Evolutionary conservation across 2,888 invertebrate genomes (phyloP).

Genomic region (Incurvaria masculella): DNA sequence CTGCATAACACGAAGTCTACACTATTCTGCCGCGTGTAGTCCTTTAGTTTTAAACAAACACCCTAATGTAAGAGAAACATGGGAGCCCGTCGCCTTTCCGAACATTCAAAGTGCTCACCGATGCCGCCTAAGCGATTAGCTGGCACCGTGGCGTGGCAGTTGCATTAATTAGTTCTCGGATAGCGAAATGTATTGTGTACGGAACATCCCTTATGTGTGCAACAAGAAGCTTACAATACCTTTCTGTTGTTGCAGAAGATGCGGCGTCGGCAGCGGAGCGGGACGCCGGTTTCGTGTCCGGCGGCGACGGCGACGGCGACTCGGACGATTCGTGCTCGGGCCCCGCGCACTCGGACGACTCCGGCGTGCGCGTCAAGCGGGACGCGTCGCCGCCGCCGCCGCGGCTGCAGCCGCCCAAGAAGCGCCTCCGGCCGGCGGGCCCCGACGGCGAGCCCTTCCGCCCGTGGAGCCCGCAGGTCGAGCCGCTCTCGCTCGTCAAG

Average conservation of each 20-base stretch:
- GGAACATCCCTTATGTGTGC: too few species aligned
- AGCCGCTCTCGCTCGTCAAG: constrained; percentile 62
- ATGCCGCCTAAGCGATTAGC: too few species aligned
- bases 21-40: too few species aligned
- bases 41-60: too few species aligned
- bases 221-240: too few species aligned
- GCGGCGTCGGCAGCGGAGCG: constrained; percentile 44
- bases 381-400: constrained; percentile 38
- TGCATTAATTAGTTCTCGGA: too few species aligned
- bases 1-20: too few species aligned
- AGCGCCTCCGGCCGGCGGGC: constrained; percentile 60
- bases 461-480: constrained; percentile 53
- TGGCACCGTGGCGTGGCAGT: too few species aligned
- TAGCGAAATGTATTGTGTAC: too few species aligned
- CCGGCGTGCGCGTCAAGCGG: constrained; percentile 54
- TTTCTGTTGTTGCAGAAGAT: constrained; percentile 46
- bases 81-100: too few species aligned
- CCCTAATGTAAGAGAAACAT: too few species aligned
- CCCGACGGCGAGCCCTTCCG: constrained; percentile 41
- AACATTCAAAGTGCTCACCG: too few species aligned
- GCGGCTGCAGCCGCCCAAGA: constrained; percentile 62
- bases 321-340: constrained; percentile 61
- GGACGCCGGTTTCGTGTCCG: constrained; percentile 73
- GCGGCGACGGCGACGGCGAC: constrained; percentile 70
- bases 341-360: constrained; percentile 52